These are phyloP conservation scores for Patella ulyssiponensis DNA, from an alignment of 2,888 invertebrate species.

Conservation along the genomic window DNA sequence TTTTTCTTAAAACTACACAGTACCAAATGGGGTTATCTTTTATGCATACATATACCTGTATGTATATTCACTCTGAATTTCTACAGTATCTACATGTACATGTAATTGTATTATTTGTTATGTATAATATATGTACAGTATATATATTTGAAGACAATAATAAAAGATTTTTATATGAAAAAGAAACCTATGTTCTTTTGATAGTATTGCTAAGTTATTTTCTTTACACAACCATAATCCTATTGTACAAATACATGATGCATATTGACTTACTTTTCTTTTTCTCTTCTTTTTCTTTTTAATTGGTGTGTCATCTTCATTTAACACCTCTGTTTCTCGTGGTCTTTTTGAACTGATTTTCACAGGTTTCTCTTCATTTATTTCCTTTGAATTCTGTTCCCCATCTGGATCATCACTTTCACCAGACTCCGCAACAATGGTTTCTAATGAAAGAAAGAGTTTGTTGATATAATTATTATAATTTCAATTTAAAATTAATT, in stretches of 20 bases:
- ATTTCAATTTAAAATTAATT: too few species aligned
- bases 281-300: constrained; percentile 35
- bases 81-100: too few species aligned
- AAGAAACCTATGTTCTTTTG: neutral
- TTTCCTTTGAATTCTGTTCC: neutral
- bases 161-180: constrained; percentile 17
- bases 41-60: too few species aligned
- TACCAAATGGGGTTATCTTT: too few species aligned
- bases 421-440: neutral
- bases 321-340: neutral
- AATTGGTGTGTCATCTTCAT: neutral
- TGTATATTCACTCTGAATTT: too few species aligned
- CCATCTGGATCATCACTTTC: neutral
- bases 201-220: too few species aligned
- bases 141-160: neutral
- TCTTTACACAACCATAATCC: too few species aligned
- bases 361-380: neutral
- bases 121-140: too few species aligned
- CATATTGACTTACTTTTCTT: constrained; percentile 22
- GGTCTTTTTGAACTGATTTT: neutral
- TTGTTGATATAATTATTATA: neutral
- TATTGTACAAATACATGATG: too few species aligned
- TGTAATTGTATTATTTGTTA: too few species aligned
- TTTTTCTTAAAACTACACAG: too few species aligned
- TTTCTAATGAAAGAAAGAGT: neutral